Conservation (phyloP, 2,797 vertebrate species). For the Vireo griseus region DNA sequence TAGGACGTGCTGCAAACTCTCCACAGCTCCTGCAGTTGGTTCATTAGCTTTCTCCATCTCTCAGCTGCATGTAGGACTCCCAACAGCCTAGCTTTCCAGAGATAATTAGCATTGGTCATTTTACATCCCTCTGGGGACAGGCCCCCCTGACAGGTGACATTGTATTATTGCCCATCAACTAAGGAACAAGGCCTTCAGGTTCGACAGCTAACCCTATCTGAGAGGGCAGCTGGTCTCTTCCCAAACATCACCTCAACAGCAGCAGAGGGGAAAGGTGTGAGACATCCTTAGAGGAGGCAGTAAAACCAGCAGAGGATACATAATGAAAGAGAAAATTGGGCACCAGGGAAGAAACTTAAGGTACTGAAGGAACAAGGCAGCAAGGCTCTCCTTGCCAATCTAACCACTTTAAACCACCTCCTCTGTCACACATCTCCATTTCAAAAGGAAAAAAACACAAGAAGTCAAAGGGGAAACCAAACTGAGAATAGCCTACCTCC, state of each 20-base stretch:
- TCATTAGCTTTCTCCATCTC: background rate
- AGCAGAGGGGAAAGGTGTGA: background rate
- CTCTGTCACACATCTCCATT: background rate
- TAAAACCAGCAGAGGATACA: background rate
- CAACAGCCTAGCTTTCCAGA: background rate
- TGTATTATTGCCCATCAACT: background rate
- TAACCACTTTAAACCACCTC: background rate
- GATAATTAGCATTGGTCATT: background rate
- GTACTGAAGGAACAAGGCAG: background rate
- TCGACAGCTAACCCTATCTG: background rate
- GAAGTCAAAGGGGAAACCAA: background rate
- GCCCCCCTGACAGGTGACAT: background rate
- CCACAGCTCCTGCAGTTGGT: background rate
- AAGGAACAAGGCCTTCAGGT: background rate
- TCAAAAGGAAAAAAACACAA: background rate
- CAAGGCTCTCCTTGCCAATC: background rate
- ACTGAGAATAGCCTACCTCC: background rate
- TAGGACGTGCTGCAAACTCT: background rate
- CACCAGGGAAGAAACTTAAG: background rate
- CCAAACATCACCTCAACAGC: background rate
- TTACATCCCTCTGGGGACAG: background rate
- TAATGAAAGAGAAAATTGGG: background rate
- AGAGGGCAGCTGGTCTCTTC: background rate
- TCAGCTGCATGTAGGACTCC: background rate
- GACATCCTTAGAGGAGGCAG: background rate